phyloP scores from a whole-genome alignment of 2,113 vertebrate genomes.

The Alethe castanea region DNA sequence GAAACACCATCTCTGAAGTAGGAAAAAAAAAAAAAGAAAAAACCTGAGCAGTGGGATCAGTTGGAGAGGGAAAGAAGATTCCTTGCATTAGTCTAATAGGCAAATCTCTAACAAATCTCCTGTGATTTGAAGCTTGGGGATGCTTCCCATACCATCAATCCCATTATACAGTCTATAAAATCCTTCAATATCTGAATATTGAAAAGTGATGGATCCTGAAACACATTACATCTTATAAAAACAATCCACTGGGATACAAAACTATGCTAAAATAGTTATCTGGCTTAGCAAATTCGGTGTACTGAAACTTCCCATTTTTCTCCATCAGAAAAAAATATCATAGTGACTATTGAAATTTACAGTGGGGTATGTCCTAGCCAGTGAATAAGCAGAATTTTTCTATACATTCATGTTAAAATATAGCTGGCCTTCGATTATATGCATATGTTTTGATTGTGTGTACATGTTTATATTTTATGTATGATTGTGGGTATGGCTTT shows the following conservation, averaged over 20 bases:
- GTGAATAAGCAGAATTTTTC: background rate
- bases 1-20: background rate
- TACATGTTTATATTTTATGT: background rate
- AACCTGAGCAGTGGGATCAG: background rate
- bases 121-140: background rate
- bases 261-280: background rate
- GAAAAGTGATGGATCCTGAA: background rate
- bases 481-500: background rate
- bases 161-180: background rate
- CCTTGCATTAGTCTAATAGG: background rate
- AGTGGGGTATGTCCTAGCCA: background rate
- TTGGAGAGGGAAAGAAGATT: background rate
- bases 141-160: background rate
- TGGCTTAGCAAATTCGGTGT: background rate
- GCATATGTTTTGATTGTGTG: background rate
- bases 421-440: background rate
- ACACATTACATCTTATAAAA: background rate
- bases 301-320: background rate
- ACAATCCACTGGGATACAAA: background rate
- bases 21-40: background rate
- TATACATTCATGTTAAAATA: background rate
- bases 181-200: background rate
- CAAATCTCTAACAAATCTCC: background rate
- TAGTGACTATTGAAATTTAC: background rate
- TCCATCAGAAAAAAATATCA: background rate